Percentiles rank a stretch among this genome's conserved stretches.
These are phyloP conservation scores for Yponomeuta malinellus DNA, from an alignment of 2,888 invertebrate species.

Conservation along the genomic window DNA sequence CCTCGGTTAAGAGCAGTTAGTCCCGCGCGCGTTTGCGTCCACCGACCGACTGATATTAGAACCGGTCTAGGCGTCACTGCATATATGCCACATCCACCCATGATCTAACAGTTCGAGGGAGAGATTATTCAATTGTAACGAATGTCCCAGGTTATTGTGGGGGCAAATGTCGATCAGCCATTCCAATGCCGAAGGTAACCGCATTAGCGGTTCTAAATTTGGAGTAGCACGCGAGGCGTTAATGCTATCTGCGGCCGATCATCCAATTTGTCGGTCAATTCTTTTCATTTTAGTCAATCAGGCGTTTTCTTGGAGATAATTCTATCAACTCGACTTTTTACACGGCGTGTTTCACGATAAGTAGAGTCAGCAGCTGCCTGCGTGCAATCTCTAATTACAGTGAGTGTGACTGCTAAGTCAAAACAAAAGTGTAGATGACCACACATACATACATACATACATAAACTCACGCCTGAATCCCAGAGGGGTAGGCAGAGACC, in stretches of 20 bases:
- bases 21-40: constrained; percentile 37
- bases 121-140: constrained; percentile 13
- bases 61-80: neutral
- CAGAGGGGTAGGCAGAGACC: too few species aligned
- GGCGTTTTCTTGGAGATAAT: neutral
- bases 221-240: neutral
- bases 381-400: too few species aligned
- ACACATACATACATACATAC: too few species aligned
- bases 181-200: neutral
- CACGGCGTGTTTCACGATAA: too few species aligned
- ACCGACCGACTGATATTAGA: constrained; percentile 11
- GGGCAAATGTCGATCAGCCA: neutral
- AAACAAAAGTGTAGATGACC: too few species aligned
- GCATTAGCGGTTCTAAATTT: neutral
- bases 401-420: too few species aligned
- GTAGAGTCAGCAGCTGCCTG: too few species aligned
- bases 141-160: neutral
- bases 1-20: constrained; percentile 39
- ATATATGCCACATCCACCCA: constrained; percentile 1
- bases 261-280: neutral
- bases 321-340: neutral
- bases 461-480: too few species aligned
- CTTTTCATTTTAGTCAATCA: neutral
- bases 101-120: neutral
- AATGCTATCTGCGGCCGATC: neutral